phyloP scores from a whole-genome alignment of 1,140 invertebrate genomes.

The Euwallacea similis region DNA sequence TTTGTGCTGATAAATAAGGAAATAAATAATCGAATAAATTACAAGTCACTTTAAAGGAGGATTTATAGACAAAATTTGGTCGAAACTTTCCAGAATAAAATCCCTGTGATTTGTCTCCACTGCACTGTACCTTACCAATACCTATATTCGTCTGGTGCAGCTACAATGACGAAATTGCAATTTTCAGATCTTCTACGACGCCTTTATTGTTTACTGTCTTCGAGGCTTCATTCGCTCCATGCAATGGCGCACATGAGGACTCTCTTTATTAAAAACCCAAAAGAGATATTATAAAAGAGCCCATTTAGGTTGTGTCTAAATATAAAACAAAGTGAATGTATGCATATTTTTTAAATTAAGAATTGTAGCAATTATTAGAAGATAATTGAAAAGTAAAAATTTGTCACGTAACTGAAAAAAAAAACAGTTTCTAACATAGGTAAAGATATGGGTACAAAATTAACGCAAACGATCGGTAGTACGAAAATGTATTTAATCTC shows the following conservation, averaged over 20 bases:
- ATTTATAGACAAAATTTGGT: slow-evolving; percentile 22
- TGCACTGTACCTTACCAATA: slow-evolving; percentile 34
- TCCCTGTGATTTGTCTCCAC: slow-evolving; percentile 22
- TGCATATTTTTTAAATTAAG: too few relatives aligned
- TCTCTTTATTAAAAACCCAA: not conserved
- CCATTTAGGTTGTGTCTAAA: too few relatives aligned
- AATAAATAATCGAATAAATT: slow-evolving; percentile 12
- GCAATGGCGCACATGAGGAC: slow-evolving; percentile 21
- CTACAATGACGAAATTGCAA: slow-evolving; percentile 42
- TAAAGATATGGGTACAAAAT: not conserved
- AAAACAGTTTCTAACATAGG: not conserved
- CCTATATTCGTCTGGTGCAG: slow-evolving; percentile 27
- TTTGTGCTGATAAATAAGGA: slow-evolving; percentile 1
- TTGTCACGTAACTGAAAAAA: not conserved
- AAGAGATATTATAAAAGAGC: too few relatives aligned
- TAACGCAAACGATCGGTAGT: not conserved
- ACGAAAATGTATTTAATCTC: too few relatives aligned
- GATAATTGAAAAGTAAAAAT: too few relatives aligned
- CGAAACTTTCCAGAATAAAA: not conserved
- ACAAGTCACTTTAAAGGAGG: not conserved
- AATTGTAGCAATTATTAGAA: too few relatives aligned
- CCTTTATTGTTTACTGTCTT: slow-evolving; percentile 49
- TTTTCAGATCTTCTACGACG: slow-evolving; percentile 43
- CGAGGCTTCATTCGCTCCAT: slow-evolving; percentile 17
- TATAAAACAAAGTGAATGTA: too few relatives aligned